Percentiles rank a stretch among this genome's conserved stretches.
Conservation (phyloP, 1,140 invertebrate genomes). For the Parasteatoda tepidariorum region DNA sequence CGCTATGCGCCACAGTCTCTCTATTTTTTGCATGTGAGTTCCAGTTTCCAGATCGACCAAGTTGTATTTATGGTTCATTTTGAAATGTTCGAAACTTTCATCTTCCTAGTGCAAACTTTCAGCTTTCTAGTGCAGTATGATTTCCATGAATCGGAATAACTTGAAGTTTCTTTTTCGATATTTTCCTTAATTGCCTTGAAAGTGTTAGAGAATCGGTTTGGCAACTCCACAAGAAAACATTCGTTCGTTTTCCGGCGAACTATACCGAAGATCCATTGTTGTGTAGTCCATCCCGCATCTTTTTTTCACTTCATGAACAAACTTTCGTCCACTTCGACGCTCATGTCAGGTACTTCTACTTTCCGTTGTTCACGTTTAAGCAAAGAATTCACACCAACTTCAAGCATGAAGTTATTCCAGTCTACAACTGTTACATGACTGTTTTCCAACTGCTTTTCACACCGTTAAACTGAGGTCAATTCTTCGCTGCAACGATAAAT, state of each 20-base stretch:
- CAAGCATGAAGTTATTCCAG: not conserved
- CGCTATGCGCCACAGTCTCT: constrained; percentile 2
- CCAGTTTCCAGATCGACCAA: constrained; percentile 50
- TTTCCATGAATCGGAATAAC: not conserved
- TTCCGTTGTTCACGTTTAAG: not conserved
- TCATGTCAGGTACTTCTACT: too few relatives aligned
- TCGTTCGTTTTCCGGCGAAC: too few relatives aligned
- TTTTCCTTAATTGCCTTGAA: not conserved
- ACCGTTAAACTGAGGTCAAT: constrained; percentile 27
- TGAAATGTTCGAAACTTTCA: constrained; percentile 24
- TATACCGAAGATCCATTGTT: too few relatives aligned
- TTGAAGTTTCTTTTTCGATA: too few relatives aligned
- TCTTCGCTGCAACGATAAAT: constrained; percentile 26
- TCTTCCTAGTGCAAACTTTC: too few relatives aligned
- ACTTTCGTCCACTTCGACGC: not conserved
- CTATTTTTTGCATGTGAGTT: constrained; percentile 23
- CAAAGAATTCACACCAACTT: not conserved
- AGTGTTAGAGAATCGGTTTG: not conserved
- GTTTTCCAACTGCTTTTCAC: constrained; percentile 9
- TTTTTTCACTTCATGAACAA: not conserved
- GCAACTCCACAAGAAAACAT: too few relatives aligned
- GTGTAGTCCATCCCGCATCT: too few relatives aligned
- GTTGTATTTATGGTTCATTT: constrained; percentile 46
- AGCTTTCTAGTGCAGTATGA: not conserved
- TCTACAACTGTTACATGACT: not conserved